A percentile compares a stretch with the other conserved stretches of the same genome.
These are phyloP conservation scores for Boulengerochromis microlepis DNA, from an alignment of 2,113 vertebrate genomes.

Conservation along the genomic window DNA sequence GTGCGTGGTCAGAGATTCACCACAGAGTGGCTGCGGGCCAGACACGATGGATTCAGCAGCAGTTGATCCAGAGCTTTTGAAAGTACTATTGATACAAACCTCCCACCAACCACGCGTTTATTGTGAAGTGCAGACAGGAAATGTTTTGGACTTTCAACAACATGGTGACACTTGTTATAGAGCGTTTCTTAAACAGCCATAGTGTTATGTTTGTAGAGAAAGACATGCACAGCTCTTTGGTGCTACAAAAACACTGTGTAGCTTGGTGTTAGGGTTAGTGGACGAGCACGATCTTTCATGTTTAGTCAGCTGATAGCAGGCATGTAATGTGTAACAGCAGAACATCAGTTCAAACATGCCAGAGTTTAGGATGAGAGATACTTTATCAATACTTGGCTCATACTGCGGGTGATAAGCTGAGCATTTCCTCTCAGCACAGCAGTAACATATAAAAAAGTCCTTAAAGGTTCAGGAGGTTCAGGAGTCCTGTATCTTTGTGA, in stretches of 20 bases:
- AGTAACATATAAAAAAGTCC: background rate
- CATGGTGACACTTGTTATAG: background rate
- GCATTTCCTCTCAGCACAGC: background rate
- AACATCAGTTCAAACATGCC: background rate
- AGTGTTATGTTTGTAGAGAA: too few species aligned
- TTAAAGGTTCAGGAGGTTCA: background rate
- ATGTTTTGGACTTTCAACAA: background rate
- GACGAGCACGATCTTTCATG: background rate
- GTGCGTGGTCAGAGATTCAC: background rate
- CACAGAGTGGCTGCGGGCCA: background rate
- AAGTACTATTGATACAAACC: background rate
- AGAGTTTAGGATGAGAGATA: background rate
- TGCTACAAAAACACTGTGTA: background rate
- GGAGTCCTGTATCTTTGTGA: background rate
- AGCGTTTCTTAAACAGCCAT: background rate
- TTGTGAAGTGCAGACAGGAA: background rate
- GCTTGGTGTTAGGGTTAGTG: background rate
- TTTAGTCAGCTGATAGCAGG: background rate
- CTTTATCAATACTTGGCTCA: background rate
- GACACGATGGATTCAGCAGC: background rate
- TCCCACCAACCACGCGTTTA: background rate
- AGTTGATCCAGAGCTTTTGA: background rate
- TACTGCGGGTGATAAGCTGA: accelerated
- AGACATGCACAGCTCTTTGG: background rate
- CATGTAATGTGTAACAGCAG: background rate